Conservation (phyloP, 1,140 invertebrate genomes). For the Atta colombica region DNA sequence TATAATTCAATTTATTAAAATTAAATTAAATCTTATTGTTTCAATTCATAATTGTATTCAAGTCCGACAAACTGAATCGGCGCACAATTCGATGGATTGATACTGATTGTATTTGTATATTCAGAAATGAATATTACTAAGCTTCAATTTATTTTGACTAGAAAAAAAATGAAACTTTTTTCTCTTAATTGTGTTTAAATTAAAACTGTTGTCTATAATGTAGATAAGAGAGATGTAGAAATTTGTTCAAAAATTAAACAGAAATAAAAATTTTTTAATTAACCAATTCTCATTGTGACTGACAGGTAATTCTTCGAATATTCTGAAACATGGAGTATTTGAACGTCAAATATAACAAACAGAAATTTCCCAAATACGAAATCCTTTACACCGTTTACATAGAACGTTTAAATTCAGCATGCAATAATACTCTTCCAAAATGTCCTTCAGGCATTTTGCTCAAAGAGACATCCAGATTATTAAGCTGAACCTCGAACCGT, state of each 20-base stretch:
- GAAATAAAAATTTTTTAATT: not conserved
- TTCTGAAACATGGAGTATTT: not conserved
- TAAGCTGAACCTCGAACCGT: no score
- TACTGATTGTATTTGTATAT: no score
- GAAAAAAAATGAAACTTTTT: no score
- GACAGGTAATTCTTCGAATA: constrained; percentile 22
- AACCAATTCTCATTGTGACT: not conserved
- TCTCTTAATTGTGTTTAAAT: no score
- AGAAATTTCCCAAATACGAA: not conserved
- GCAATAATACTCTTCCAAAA: not conserved
- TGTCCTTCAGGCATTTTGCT: not conserved
- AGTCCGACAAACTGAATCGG: no score
- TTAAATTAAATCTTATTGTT: not conserved
- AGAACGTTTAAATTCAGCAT: not conserved
- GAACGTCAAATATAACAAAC: constrained; percentile 6
- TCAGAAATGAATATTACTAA: no score
- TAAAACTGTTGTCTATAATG: not conserved
- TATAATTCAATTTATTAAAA: constrained; percentile 4
- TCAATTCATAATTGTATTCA: no score
- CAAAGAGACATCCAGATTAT: no score
- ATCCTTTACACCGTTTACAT: not conserved
- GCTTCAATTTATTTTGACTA: no score
- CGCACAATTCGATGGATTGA: no score
- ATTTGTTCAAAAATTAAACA: not conserved
- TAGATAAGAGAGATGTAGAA: not conserved